phyloP scores from a whole-genome alignment of 2,113 vertebrate species.

The Podarcis muralis region DNA sequence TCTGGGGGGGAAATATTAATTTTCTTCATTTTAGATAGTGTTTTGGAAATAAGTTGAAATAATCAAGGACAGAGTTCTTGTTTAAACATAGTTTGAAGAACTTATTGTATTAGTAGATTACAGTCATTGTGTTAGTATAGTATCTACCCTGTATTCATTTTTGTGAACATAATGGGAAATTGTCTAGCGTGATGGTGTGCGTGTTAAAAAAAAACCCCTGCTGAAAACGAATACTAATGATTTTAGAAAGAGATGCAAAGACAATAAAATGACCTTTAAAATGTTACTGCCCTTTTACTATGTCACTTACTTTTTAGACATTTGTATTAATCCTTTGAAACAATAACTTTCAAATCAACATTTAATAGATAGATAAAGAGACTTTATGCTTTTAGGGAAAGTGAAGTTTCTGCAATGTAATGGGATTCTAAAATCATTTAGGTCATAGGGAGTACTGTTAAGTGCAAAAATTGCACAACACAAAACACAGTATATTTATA shows the following conservation, averaged over 20 bases:
- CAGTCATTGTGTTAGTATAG: constrained; percentile 63
- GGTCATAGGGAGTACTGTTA: neutral
- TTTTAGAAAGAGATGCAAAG: constrained; percentile 61
- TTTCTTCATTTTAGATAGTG: constrained; percentile 36
- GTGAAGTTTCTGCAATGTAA: neutral
- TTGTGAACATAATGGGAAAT: constrained; percentile 62
- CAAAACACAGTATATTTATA: neutral
- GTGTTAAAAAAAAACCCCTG: constrained; percentile 43
- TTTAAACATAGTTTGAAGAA: constrained; percentile 53
- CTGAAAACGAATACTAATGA: constrained; percentile 57
- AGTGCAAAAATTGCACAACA: neutral
- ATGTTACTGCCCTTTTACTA: constrained; percentile 52
- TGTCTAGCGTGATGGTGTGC: constrained; percentile 39
- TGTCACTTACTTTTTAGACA: constrained; percentile 39
- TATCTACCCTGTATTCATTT: constrained; percentile 67
- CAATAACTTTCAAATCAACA: constrained; percentile 50
- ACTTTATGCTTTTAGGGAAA: neutral
- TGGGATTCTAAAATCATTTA: constrained; percentile 1
- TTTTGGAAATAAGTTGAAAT: constrained; percentile 55
- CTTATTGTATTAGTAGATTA: constrained; percentile 66
- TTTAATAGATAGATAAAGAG: constrained; percentile 47
- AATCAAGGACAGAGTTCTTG: constrained; percentile 55
- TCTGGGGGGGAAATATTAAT: constrained; percentile 1
- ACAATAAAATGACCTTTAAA: constrained; percentile 51
- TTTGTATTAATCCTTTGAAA: constrained; percentile 57